Base-by-base conservation (phyloP, 2,113 vertebrate genomes). In the Eira barbara region DNA sequence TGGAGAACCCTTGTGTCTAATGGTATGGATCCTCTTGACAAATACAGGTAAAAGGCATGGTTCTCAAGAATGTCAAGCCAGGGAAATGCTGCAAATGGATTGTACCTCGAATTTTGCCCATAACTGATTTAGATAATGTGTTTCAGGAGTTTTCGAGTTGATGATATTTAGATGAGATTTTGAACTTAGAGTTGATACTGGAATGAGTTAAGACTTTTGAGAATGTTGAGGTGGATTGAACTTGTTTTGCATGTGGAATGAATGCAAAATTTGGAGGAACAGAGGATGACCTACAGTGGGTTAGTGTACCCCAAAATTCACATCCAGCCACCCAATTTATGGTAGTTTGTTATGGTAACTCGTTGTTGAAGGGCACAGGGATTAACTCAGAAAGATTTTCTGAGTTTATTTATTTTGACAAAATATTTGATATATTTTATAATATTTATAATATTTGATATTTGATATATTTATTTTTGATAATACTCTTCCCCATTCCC, bases 51-150 rank as follows among this genome's bases (percentile, higher is more conserved):
- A 55, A 5, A 8, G 7, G 10, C 31, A 91, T 27, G 15, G 1
- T 65, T 65, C 31, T 57, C 12, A 5, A 57, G 25, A 63, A 47
- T 57, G 7, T 55, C 20, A 47, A 29, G 12, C 29, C 2, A n/a
- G 8, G 78, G 25, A 92, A 83, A 36, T 0, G 52, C 4, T 36
- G 15, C 18, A 14, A 11, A 57, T 36, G 17, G 0, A 57, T 47
- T 5, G 8, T 11, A 67, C 4, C 6, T 4, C 25, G 11, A 45
- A 2, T 36, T 34, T 74, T 6, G 31, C 4, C 0, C 21, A 71
- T 12, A 74, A 6, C 15, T 84, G 21, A 49, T 29, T 84, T 84
- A 80, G 27, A 74, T 39, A 21, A n/a, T 25, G 17, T 79, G 7
- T 71, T 88, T 82, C 65, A 13, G 10, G 31, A 52, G 0, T 25